Evolutionary conservation across 1,140 invertebrate genomes (phyloP).

Genomic region (Sycobia sp.): DNA sequence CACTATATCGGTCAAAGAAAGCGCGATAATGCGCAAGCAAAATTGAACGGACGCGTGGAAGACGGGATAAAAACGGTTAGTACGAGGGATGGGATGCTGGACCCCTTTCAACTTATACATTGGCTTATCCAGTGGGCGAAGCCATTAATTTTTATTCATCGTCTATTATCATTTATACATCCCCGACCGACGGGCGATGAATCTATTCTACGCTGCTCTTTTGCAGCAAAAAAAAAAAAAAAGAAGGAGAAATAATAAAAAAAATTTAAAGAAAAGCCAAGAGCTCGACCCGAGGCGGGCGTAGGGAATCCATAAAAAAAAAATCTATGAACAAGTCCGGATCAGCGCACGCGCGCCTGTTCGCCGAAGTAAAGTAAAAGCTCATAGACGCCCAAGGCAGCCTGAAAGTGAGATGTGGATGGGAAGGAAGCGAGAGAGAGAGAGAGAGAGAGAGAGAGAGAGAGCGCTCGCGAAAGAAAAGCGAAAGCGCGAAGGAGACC

Average conservation of each 20-base stretch:
- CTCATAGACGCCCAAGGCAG: neutral
- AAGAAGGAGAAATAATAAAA: too few species aligned
- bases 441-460: neutral
- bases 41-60: too few species aligned
- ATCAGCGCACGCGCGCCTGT: conserved; percentile 25
- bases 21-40: too few species aligned
- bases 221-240: conserved; percentile 5
- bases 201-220: neutral
- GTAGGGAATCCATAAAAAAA: too few species aligned
- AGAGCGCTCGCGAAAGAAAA: neutral
- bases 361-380: conserved; percentile 6
- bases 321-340: conserved; percentile 22
- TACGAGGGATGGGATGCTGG: too few species aligned
- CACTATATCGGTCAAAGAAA: too few species aligned
- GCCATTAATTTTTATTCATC: conserved; percentile 32
- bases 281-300: too few species aligned
- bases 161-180: conserved; percentile 30
- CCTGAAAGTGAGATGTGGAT: neutral
- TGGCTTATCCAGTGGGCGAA: neutral
- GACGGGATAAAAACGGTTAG: too few species aligned
- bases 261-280: conserved; percentile 8
- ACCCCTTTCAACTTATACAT: too few species aligned
- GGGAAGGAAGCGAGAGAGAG: neutral
- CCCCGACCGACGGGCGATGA: neutral
- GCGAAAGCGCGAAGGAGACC: neutral